A percentile compares a stretch with the other conserved stretches of the same genome.
Conservation (phyloP, 1,140 invertebrate genomes). For the Hylaeus volcanicus region DNA sequence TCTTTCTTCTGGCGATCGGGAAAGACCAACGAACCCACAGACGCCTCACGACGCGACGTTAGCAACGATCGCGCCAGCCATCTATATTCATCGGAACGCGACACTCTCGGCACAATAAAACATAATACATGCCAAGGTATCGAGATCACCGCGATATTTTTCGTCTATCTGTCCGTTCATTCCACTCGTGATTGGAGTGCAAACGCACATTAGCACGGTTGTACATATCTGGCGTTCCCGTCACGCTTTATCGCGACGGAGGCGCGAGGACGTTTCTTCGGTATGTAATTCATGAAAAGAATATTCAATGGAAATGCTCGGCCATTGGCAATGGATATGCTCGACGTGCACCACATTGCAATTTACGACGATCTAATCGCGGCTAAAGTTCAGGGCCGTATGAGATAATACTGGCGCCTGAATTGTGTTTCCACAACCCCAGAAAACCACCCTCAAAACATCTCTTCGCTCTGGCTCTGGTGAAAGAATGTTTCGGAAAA, state of each 20-base stretch:
- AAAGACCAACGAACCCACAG: too few relatives aligned
- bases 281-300: slow-evolving; percentile 75
- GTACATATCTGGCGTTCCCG: slow-evolving; percentile 61
- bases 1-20: too few relatives aligned
- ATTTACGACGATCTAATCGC: slow-evolving; percentile 73
- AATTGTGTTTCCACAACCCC: not conserved
- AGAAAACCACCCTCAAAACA: not conserved
- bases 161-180: slow-evolving; percentile 49
- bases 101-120: not conserved
- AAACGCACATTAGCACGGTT: slow-evolving; percentile 52
- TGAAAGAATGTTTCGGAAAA: too few relatives aligned
- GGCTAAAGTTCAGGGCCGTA: slow-evolving; percentile 69
- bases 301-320: slow-evolving; percentile 74
- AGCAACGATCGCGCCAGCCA: not conserved
- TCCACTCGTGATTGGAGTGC: slow-evolving; percentile 62
- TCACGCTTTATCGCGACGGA: slow-evolving; percentile 63
- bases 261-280: slow-evolving; percentile 67
- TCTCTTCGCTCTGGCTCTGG: too few relatives aligned
- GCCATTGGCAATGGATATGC: slow-evolving; percentile 69
- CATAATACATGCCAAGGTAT: slow-evolving; percentile 2
- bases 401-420: not conserved
- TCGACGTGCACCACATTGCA: slow-evolving; percentile 75
- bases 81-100: not conserved
- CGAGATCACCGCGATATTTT: slow-evolving; percentile 39
- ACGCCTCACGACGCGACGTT: not conserved